phyloP scores from a whole-genome alignment of 2,888 invertebrate species.

The Hofmannophila pseudospretella region DNA sequence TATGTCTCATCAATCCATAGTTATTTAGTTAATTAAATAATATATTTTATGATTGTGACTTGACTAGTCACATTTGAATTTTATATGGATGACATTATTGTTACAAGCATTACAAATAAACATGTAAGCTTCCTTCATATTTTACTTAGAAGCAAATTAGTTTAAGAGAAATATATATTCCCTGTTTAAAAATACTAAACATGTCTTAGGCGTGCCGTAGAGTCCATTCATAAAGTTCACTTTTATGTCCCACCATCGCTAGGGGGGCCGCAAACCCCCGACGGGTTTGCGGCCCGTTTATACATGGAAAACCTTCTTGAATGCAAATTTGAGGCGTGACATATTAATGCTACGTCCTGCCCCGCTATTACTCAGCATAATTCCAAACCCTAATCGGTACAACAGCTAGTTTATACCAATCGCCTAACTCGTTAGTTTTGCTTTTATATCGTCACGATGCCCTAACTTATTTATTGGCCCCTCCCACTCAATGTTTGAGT shows the following conservation, averaged over 20 bases:
- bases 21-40: no score
- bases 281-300: conserved; percentile 20
- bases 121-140: no score
- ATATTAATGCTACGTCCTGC: conserved; percentile 39
- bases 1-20: no score
- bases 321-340: conserved; percentile 49
- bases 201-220: conserved; percentile 9
- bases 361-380: conserved; percentile 26
- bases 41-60: no score
- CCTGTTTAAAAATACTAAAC: conserved; percentile 4
- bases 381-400: conserved; percentile 19
- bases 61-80: no score
- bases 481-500: conserved; percentile 37
- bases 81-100: no score
- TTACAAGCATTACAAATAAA: no score
- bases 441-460: conserved; percentile 28
- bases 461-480: conserved; percentile 48
- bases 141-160: no score
- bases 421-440: conserved; percentile 19
- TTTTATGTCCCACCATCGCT: conserved; percentile 29
- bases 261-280: conserved; percentile 27
- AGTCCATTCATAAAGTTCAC: conserved; percentile 27
- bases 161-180: no score
- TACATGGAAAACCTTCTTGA: conserved; percentile 27
- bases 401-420: conserved; percentile 9